Base-by-base conservation (phyloP, 1,140 invertebrate species). In the Hypothenemus hampei region DNA sequence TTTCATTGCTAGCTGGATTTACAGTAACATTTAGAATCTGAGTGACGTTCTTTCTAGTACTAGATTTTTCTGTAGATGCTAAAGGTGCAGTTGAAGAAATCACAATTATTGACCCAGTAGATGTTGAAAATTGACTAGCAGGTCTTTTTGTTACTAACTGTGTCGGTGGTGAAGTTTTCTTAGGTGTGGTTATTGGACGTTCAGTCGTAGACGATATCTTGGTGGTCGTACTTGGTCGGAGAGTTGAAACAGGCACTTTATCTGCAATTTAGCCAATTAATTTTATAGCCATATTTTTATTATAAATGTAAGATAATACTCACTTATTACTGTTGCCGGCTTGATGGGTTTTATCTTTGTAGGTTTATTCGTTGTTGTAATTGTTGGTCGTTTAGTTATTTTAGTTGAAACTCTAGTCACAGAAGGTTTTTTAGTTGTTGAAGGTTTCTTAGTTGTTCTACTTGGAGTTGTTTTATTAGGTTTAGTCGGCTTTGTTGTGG, bases 391-490 rank as follows among this genome's bases (percentile, higher is more conserved):
- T n/a, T n/a, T n/a, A n/a, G n/a, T n/a, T n/a, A n/a, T n/a, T n/a
- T n/a, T n/a, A n/a, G n/a, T n/a, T n/a, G n/a, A n/a, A n/a, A n/a
- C n/a, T n/a, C n/a, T n/a, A n/a, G n/a, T n/a, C n/a, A n/a, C n/a
- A n/a, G n/a, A 59, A 69, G 64, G 41, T 67, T 74, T 45, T 44
- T 67, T 73, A 10, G 75, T 75, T 3, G 61, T 59, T 15, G 69
- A 57, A 8, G 73, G 73, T 68, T 73, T 75, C 54, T 66, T 70
- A 29, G 69, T 68, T 68, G 64, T 16, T 31, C 8, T 8, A 1
- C 29, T 54, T n/a, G 46, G 71, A 44, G 68, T 36, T 46, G 57
- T 5, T 37, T 57, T 43, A 37, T 41, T n/a, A n/a, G n/a, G n/a
- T n/a, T n/a, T n/a, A n/a, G n/a, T n/a, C n/a, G n/a, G n/a, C n/a